Conservation (phyloP, 2,797 vertebrate genomes). For the Notamacropus eugenii region DNA sequence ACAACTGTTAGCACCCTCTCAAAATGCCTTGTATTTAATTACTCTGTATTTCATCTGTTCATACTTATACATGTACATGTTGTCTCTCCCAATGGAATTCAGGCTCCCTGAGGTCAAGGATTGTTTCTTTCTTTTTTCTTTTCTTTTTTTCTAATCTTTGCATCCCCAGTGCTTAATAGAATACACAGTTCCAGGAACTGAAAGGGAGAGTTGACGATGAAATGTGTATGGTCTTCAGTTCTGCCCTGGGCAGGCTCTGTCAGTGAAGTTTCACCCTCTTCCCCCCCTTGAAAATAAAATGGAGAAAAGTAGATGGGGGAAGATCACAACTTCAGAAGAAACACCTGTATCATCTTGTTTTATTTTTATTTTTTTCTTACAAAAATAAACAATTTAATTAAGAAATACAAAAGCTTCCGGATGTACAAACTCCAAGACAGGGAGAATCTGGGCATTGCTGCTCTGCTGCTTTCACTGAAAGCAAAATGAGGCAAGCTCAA, state of each 20-base stretch:
- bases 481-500: slow-evolving; percentile 84
- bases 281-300: neutral
- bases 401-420: slow-evolving; percentile 86
- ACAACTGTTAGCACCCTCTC: neutral
- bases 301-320: neutral
- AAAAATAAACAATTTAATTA: slow-evolving; percentile 89
- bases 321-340: slow-evolving; percentile 42
- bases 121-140: neutral
- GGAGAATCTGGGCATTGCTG: slow-evolving; percentile 85
- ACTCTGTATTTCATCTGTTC: neutral
- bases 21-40: neutral
- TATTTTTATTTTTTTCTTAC: slow-evolving; percentile 84
- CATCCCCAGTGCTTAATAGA: neutral
- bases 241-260: neutral
- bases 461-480: slow-evolving; percentile 92
- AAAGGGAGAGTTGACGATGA: neutral
- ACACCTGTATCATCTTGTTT: slow-evolving; percentile 65
- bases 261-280: neutral
- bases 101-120: neutral
- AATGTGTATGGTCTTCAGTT: neutral
- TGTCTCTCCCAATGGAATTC: neutral
- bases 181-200: neutral
- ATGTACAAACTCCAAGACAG: slow-evolving; percentile 87
- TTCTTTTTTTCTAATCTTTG: neutral
- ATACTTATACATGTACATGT: neutral